Evolutionary conservation across 1,140 invertebrate genomes (phyloP).

Genomic region (Cheumatopsyche charites): DNA sequence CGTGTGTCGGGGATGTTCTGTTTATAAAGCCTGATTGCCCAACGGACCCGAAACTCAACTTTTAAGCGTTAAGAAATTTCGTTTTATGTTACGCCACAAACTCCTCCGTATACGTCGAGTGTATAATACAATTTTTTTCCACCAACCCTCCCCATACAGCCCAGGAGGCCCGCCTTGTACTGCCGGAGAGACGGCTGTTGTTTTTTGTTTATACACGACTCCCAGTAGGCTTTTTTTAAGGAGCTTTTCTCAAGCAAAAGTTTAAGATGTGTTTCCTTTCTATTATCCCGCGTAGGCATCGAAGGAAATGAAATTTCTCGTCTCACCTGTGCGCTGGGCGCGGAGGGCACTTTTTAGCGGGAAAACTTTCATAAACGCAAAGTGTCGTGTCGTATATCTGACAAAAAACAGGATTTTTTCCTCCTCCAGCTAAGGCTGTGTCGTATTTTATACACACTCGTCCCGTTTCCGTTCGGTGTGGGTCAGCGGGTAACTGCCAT

Average conservation of each 20-base stretch:
- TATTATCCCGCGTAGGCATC: conserved; percentile 34
- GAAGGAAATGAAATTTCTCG: conserved; percentile 36
- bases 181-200: neutral
- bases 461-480: neutral
- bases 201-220: conserved; percentile 36
- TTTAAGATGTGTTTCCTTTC: conserved; percentile 38
- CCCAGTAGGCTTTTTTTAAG: conserved; percentile 34
- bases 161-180: neutral
- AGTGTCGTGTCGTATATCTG: conserved; percentile 34
- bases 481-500: conserved; percentile 8
- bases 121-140: conserved; percentile 1
- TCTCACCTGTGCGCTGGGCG: conserved; percentile 16
- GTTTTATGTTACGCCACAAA: conserved; percentile 34
- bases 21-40: conserved; percentile 32
- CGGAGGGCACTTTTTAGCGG: neutral
- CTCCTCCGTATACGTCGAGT: neutral
- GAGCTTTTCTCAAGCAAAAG: conserved; percentile 26
- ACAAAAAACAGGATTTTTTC: conserved; percentile 8
- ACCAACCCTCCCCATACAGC: neutral
- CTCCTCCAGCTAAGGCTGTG: neutral
- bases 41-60: conserved; percentile 28
- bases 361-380: conserved; percentile 30
- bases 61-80: conserved; percentile 35
- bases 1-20: conserved; percentile 4
- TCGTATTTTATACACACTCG: neutral